A percentile compares a stretch with the other conserved stretches of the same genome.
Evolutionary conservation across 2,797 vertebrate genomes (phyloP).

Genomic region (Chrosomus eos): DNA sequence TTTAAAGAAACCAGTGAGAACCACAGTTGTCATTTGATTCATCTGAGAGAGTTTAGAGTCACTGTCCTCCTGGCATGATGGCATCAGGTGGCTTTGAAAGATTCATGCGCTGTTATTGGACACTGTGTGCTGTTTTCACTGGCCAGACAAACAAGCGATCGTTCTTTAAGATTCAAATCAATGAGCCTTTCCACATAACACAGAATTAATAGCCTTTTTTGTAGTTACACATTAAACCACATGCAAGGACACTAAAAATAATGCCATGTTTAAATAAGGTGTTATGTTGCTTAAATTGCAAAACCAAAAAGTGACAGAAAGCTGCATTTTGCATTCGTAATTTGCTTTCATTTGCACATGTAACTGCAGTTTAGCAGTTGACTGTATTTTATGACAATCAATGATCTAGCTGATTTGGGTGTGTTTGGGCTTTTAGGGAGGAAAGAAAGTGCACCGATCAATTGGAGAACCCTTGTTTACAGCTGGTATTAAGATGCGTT

Average conservation of each 20-base stretch:
- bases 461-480: too few species aligned
- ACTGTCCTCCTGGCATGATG: conserved; percentile 48
- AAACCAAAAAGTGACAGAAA: neutral
- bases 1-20: conserved; percentile 16
- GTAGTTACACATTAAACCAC: neutral
- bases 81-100: conserved; percentile 72
- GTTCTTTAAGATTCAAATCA: conserved; percentile 9
- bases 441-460: too few species aligned
- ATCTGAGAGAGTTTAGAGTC: conserved; percentile 31
- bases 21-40: conserved; percentile 42
- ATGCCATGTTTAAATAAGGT: neutral
- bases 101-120: conserved; percentile 72
- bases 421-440: too few species aligned
- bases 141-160: conserved; percentile 30
- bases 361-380: too few species aligned
- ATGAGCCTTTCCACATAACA: neutral
- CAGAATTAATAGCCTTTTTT: neutral
- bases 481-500: too few species aligned
- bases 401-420: too few species aligned
- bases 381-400: too few species aligned
- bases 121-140: conserved; percentile 47
- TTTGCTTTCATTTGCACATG: neutral
- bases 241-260: neutral
- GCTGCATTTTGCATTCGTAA: neutral
- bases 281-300: neutral